Evolutionary conservation across 2,888 invertebrate species (phyloP).

Genomic region (Euspilapteryx auroguttella): DNA sequence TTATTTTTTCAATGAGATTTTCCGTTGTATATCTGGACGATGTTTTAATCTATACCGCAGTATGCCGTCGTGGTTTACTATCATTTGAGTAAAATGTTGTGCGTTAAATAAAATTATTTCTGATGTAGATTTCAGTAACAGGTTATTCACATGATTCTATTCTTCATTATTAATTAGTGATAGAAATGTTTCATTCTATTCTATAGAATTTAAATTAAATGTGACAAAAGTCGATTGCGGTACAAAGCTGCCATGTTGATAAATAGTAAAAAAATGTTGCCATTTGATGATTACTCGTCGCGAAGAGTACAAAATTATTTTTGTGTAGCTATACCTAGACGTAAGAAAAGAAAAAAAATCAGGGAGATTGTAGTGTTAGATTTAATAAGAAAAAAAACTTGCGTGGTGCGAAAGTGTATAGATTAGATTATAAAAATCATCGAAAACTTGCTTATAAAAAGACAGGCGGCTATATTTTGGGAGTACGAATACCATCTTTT

Average conservation of each 20-base stretch:
- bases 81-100: no score
- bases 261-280: conserved; percentile 32
- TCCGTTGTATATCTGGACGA: no score
- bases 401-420: conserved; percentile 21
- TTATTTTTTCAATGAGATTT: no score
- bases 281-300: conserved; percentile 45
- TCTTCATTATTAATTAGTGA: no score
- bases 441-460: conserved; percentile 17
- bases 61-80: no score
- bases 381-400: conserved; percentile 22
- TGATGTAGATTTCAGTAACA: no score
- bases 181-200: no score
- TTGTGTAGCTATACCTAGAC: conserved; percentile 56
- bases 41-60: no score
- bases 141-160: no score
- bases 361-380: conserved; percentile 52
- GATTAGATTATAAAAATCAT: conserved; percentile 5
- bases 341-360: conserved; percentile 49
- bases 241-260: conserved; percentile 45
- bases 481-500: conserved; percentile 15
- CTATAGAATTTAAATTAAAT: no score
- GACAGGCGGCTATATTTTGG: conserved; percentile 9
- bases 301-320: conserved; percentile 61
- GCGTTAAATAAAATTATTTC: no score
- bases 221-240: no score